A percentile compares a stretch with the other conserved stretches of the same genome.
phyloP scores from a whole-genome alignment of 2,888 invertebrate species.

The Romanomermis culicivorax region DNA sequence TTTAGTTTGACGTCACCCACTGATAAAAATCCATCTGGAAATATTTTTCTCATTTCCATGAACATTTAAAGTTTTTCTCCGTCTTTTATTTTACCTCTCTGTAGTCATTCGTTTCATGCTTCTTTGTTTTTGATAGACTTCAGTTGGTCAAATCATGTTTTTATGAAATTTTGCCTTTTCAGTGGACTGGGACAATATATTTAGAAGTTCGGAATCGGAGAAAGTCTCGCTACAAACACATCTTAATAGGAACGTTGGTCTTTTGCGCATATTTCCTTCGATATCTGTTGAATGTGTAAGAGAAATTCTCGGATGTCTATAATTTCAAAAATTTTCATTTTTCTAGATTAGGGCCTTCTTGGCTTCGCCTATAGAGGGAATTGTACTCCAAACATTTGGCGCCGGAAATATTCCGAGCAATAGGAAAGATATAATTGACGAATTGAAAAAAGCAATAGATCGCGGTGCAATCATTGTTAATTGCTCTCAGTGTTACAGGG shows the following conservation, averaged over 20 bases:
- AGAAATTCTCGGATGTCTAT: constrained; percentile 12
- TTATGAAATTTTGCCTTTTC: too few relatives aligned
- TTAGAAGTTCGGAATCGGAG: constrained; percentile 40
- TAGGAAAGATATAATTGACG: constrained; percentile 52
- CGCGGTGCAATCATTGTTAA: constrained; percentile 60
- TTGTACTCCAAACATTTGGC: constrained; percentile 76
- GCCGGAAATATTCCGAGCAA: constrained; percentile 74
- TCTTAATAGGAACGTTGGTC: constrained; percentile 59
- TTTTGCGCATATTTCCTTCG: constrained; percentile 70
- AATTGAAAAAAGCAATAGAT: constrained; percentile 45
- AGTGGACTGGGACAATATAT: constrained; percentile 45
- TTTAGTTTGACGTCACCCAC: too few relatives aligned
- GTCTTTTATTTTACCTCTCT: too few relatives aligned
- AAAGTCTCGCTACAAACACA: constrained; percentile 49
- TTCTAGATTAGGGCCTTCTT: constrained; percentile 34
- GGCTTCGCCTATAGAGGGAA: constrained; percentile 53
- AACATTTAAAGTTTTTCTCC: too few relatives aligned
- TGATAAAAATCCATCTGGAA: too few relatives aligned
- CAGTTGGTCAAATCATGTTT: too few relatives aligned
- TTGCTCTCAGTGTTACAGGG: constrained; percentile 67
- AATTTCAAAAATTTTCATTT: neutral
- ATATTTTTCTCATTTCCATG: too few relatives aligned
- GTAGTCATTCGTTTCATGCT: too few relatives aligned
- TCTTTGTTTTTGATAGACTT: too few relatives aligned
- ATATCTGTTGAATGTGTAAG: constrained; percentile 52